These are phyloP conservation scores for Formica exsecta DNA, from an alignment of 1,140 invertebrate genomes.

Conservation along the genomic window DNA sequence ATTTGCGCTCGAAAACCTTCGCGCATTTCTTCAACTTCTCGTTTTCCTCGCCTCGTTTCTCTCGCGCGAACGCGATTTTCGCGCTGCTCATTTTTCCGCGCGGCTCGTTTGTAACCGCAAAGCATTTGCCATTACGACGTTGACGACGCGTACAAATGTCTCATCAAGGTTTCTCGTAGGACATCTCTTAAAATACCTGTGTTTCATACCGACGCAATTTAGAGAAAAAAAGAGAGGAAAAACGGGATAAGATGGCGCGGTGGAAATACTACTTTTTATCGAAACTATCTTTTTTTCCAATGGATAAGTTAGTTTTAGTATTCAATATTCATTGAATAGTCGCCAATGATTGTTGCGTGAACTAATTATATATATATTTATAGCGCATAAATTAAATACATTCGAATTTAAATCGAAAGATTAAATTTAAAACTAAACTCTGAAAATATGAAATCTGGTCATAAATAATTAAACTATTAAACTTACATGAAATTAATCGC, in stretches of 20 bases:
- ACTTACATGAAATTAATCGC: background rate
- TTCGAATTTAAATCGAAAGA: background rate
- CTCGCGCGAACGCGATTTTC: slow-evolving; percentile 43
- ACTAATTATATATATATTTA: background rate
- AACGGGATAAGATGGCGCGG: background rate
- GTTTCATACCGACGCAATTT: background rate
- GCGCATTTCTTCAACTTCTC: slow-evolving; percentile 26
- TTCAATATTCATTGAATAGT: background rate
- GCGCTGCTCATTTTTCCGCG: slow-evolving; percentile 31
- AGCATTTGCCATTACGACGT: slow-evolving; percentile 5
- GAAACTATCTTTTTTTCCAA: background rate
- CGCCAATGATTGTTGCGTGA: background rate
- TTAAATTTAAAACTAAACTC: background rate
- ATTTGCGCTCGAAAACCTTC: slow-evolving; percentile 30
- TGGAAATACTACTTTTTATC: background rate
- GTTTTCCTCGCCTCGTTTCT: slow-evolving; percentile 22
- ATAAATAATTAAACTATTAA: background rate
- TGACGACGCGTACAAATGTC: slow-evolving; percentile 1
- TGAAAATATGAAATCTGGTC: background rate
- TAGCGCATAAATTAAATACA: background rate
- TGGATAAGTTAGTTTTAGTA: background rate
- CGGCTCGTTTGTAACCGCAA: slow-evolving; percentile 37
- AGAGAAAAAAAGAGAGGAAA: background rate
- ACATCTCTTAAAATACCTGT: background rate
- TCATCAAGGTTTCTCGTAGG: background rate